Conservation (phyloP, 2,113 vertebrate species). For the Andinoacara biseriatus region DNA sequence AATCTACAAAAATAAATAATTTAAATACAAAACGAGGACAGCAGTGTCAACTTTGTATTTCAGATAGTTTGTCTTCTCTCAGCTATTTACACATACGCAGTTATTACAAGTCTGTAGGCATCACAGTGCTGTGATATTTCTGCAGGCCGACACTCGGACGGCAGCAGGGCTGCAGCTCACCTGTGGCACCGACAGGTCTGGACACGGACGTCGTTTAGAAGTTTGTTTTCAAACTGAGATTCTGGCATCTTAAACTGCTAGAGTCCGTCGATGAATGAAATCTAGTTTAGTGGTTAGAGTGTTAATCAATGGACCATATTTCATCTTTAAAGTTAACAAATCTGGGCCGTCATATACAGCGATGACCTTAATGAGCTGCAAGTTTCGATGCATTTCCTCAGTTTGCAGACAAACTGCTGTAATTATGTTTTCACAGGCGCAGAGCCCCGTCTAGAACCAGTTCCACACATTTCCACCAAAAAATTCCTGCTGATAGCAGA, state of each 20-base stretch:
- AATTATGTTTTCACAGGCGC: not conserved
- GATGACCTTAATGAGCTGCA: not conserved
- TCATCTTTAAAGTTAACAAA: too few species aligned
- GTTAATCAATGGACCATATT: not conserved
- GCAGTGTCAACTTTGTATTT: conserved; percentile 72
- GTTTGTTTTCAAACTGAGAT: not conserved
- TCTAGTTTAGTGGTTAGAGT: not conserved
- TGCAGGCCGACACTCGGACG: conserved; percentile 14
- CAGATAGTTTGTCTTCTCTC: conserved; percentile 55
- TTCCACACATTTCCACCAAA: too few species aligned
- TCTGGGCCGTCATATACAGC: too few species aligned
- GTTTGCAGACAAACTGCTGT: not conserved
- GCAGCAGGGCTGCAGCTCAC: conserved; percentile 16
- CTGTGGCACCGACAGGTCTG: not conserved
- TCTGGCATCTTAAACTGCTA: too few species aligned
- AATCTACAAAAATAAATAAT: conserved; percentile 92
- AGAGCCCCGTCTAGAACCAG: not conserved
- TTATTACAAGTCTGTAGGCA: conserved; percentile 46
- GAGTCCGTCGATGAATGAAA: not conserved
- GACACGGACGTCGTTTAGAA: not conserved
- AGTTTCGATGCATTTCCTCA: not conserved
- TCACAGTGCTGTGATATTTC: conserved; percentile 57
- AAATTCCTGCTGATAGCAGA: too few species aligned
- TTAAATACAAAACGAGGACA: conserved; percentile 90
- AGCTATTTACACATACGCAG: conserved; percentile 52